Conservation (phyloP, 2,797 vertebrate genomes). For the Crenuchus spilurus region DNA sequence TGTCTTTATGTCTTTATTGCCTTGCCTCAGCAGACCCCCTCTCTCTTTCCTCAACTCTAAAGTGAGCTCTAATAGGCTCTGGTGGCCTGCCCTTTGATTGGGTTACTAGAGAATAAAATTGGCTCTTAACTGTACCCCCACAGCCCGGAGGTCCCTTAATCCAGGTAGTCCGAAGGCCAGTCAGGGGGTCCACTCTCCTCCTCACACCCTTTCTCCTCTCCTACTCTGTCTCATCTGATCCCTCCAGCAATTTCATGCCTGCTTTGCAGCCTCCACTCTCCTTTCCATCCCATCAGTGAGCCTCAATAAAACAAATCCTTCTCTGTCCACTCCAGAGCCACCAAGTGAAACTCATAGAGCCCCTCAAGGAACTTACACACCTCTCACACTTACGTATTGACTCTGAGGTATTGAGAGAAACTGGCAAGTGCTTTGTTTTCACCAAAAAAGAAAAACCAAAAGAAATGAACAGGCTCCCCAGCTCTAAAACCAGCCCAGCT, state of each 20-base stretch:
- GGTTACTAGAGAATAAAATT: constrained; percentile 89
- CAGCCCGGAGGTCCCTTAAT: constrained; percentile 75
- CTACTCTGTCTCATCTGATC: constrained; percentile 80
- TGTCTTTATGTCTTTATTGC: constrained; percentile 78
- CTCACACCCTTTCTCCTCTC: constrained; percentile 52
- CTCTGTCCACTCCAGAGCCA: constrained; percentile 62
- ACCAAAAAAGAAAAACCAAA: background rate
- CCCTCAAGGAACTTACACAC: background rate
- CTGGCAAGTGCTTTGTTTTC: background rate
- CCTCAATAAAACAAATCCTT: constrained; percentile 79
- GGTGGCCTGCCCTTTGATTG: constrained; percentile 84
- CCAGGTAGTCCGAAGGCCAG: constrained; percentile 62
- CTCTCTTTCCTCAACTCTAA: constrained; percentile 62
- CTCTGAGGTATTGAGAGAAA: background rate
- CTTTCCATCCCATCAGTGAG: constrained; percentile 79
- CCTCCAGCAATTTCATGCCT: constrained; percentile 84
- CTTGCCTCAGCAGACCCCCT: constrained; percentile 64
- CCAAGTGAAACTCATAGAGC: background rate
- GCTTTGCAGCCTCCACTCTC: constrained; percentile 80
- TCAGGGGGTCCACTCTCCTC: constrained; percentile 21
- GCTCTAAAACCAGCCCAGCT: background rate
- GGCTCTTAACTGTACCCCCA: constrained; percentile 79
- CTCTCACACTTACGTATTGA: background rate
- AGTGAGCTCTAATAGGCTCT: constrained; percentile 80
- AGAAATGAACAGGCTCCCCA: background rate